Evolutionary conservation across 2,113 vertebrate species (phyloP), one percentile per base, ranked within the genome.

Genomic region (Plotosus lineatus): DNA sequence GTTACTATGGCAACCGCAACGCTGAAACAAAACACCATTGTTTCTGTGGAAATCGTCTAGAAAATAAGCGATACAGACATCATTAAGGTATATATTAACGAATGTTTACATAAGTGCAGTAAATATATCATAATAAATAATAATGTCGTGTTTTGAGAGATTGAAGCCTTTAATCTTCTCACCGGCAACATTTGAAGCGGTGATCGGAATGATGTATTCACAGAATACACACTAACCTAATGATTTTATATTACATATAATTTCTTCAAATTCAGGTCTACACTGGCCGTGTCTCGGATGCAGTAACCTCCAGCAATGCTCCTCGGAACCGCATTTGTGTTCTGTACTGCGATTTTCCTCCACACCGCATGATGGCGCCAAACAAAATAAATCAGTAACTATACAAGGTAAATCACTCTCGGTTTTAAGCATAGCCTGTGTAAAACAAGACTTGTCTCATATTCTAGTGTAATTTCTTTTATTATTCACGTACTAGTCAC

Each of bases 1-100:
- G 81, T 80, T 83, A 66, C 84, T 66, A 85, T 85, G 74, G 74
- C 66, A 85, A 85, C 78, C 44, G 1, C 8, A 69, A 65, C 65
- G 61, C 46, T 19, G 14, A 46, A 31, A 31, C 51, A 81, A 82
- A 69, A 58, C 51, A 60, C 26, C 21, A 6, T 28, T 69, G n/a
- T 76, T 65, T 65, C 42, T 72, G 44, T n/a, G 36, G 12, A 40
- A 55, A 53, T 36, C 38, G 3, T 42, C 0, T 23, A 82, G 23
- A 69, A 69, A n/a, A 53, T 51, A 6, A 61, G 21, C 9, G 33
- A 26, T 26, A 8, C 26, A 10, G 9, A 19, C 55, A 51, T 26
- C 28, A 1, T 26, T 50, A 31, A 28, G 15, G 9, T n/a, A 42
- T 38, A 33, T 23, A 74, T 26, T 19, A 7, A 56, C 3, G 48